Evolutionary conservation across 1,140 invertebrate species (phyloP), one percentile per base, ranked within the genome.

Genomic region (Adoxophyes honmai): DNA sequence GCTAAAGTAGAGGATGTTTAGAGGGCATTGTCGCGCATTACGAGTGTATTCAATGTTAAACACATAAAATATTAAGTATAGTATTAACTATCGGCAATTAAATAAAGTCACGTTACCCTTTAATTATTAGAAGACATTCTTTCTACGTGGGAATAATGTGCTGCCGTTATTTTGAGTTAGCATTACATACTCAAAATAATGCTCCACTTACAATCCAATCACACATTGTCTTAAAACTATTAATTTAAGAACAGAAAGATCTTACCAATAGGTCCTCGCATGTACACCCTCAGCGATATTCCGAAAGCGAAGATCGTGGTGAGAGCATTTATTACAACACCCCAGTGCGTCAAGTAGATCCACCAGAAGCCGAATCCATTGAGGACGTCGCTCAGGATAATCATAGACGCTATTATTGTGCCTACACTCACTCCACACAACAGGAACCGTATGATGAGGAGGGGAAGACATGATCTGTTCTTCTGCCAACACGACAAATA

Each of bases 301-400:
- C 36, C 58, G 13, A 72, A 68, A 10, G 66, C 78, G 42, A 81
- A 70, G 34, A 67, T 75, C 51, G 71, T 54, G 7, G 75, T 63
- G 0, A 78, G 28, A 10, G 75, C 77, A 37, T 76, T 81, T 0
- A 78, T 52, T 7, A 81, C 0, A 0, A 86, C 14, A 7, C 85
- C 83, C 85, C 83, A 88, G 38, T 83, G 78, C 13, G 84, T 86
- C 55, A 86, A 51, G 39, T 76, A 88, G 48, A 83, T 76, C 1
- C 62, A 68, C 82, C 82, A 88, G 35, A 55, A 68, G 0, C 38
- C 54, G 0, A 63, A 44, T 0, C 37, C 15, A 1, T 63, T 42
- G 0, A 7, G 2, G 2, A 44, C 11, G 0, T 18, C 11, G 2
- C 64, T 73, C n/a, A 83, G 7, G 1, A 52, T 28, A 0, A 76